These are phyloP conservation scores for Stegodyphus dumicola DNA, from an alignment of 1,140 invertebrate genomes.

Conservation along the genomic window DNA sequence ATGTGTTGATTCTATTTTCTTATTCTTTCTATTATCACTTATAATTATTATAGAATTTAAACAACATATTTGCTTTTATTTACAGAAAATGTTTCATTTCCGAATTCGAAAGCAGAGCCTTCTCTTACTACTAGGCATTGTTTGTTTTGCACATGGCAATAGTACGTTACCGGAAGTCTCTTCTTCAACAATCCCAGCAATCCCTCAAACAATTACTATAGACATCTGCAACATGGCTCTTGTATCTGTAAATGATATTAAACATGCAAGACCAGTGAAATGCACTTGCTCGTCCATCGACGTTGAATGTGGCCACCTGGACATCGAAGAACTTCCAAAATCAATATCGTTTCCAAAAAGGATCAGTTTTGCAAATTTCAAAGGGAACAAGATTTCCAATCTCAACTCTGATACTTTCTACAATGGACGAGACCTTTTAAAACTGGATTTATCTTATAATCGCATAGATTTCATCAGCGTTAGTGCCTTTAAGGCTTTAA, in stretches of 20 bases:
- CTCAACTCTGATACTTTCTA: conserved; percentile 27
- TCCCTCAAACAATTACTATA: not conserved
- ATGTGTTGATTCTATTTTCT: too few relatives aligned
- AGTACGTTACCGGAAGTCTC: too few relatives aligned
- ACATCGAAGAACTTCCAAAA: conserved; percentile 13
- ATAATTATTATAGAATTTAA: too few relatives aligned
- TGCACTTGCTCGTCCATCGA: not conserved
- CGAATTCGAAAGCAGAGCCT: too few relatives aligned
- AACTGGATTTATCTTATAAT: conserved; percentile 34
- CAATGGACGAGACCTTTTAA: conserved; percentile 9
- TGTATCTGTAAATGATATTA: not conserved
- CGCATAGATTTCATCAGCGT: conserved; percentile 41
- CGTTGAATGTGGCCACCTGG: conserved; percentile 32
- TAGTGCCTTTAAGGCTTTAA: conserved; percentile 15
- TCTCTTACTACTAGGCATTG: too few relatives aligned
- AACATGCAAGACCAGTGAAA: not conserved
- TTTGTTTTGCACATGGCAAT: too few relatives aligned
- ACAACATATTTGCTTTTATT: too few relatives aligned
- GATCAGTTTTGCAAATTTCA: conserved; percentile 1
- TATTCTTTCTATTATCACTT: too few relatives aligned
- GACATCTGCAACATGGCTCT: not conserved
- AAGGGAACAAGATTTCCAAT: conserved; percentile 39
- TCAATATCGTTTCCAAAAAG: conserved; percentile 28
- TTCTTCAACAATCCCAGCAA: not conserved
- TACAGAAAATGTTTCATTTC: too few relatives aligned